Evolutionary conservation across 2,888 invertebrate genomes (phyloP), one percentile per base, ranked within the genome.

Genomic region (Morpho helenor): DNA sequence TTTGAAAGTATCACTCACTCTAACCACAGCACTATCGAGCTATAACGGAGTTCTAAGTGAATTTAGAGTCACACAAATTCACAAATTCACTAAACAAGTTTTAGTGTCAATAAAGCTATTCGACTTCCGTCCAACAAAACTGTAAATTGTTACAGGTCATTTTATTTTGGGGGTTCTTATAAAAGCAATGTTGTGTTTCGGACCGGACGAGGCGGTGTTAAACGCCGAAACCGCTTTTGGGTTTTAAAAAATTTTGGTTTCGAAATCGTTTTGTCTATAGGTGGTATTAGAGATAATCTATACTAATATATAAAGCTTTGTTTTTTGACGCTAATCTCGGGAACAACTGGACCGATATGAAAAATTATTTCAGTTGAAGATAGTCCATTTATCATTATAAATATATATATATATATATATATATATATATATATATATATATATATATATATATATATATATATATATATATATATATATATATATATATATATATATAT

Each of bases 181-280:
- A 43, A 84, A 77, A 84, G 84, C 84, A 79, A 79, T 81, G 67
- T 75, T 79, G 74, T 84, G 84, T 84, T 81, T 68, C 66, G 68
- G 71, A 66, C 69, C 68, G 72, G 71, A 68, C 72, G 71, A 67
- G 58, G 67, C 61, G 56, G 57, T 59, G 67, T 62, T 62, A 57
- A 62, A 61, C 49, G 31, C 31, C 31, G 56, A 50, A 42, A 46
- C 52, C 53, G 46, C 57, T 57, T 55, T 49, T 51, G 58, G 51
- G 52, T 46, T 57, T 49, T 58, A 48, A 47, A 53, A 53, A 52
- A 53, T 50, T 54, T 57, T 50, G 49, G 41, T 54, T 57, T 48
- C 31, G 23, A 51, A 23, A 48, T 47, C 45, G 45, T 47, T 52
- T 65, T 61, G 65, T 61, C 65, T 64, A 10, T 49, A 40, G 7